Conservation (phyloP, 2,888 invertebrate genomes). For the Metellina segmentata region DNA sequence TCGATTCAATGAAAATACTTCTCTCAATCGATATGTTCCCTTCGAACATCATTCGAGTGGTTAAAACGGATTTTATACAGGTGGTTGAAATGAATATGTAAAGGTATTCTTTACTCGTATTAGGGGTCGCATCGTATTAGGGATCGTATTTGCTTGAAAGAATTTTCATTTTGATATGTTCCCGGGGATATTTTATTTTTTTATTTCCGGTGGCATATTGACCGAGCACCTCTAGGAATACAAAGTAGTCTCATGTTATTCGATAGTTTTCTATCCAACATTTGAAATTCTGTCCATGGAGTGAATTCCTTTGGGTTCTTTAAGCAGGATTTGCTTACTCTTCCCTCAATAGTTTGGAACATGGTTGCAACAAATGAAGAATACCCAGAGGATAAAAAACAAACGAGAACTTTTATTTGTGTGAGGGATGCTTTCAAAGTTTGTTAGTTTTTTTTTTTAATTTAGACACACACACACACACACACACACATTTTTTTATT, state of each 20-base stretch:
- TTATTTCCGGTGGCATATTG: background rate
- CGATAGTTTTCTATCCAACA: background rate
- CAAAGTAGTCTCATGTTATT: background rate
- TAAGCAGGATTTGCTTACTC: background rate
- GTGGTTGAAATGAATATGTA: background rate
- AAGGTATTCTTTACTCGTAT: background rate
- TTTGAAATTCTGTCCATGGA: background rate
- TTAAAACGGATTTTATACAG: background rate
- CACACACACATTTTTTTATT: no score
- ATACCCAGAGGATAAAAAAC: no score
- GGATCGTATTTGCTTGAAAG: background rate
- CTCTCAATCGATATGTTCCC: background rate
- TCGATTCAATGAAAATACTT: no score
- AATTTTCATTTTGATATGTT: background rate
- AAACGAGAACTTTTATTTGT: no score
- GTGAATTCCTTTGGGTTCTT: background rate
- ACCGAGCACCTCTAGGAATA: background rate
- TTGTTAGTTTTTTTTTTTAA: no score
- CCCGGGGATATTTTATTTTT: background rate
- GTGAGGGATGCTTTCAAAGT: no score
- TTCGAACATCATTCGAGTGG: background rate
- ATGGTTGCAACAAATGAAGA: no score
- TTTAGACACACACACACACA: no score
- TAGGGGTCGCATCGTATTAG: no score
- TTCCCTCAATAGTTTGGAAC: background rate